Conservation (phyloP, 2,797 vertebrate genomes). For the Buphagus erythrorhynchus region DNA sequence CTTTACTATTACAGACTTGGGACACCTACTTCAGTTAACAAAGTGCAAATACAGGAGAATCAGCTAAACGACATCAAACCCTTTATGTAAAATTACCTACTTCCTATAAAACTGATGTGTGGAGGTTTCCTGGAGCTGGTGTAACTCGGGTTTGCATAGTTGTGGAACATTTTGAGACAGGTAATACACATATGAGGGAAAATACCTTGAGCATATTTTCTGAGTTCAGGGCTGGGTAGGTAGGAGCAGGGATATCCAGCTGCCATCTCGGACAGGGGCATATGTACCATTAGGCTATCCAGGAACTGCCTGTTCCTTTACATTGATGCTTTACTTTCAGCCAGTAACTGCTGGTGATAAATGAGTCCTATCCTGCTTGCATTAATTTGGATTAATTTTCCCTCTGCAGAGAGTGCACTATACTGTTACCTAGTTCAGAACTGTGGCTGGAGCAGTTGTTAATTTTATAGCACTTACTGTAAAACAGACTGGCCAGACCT, state of each 20-base stretch:
- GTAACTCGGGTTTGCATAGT: background rate
- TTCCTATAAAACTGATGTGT: background rate
- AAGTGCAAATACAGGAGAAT: background rate
- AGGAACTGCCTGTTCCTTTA: background rate
- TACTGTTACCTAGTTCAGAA: background rate
- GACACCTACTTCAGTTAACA: background rate
- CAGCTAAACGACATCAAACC: background rate
- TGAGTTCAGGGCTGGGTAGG: background rate
- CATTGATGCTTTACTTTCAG: background rate
- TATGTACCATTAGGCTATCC: background rate
- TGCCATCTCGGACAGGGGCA: background rate
- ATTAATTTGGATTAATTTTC: slow-evolving; percentile 50
- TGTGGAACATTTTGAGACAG: background rate
- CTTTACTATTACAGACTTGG: background rate
- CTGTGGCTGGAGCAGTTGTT: slow-evolving; percentile 5
- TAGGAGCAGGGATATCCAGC: background rate
- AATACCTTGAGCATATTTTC: background rate
- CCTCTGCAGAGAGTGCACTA: background rate
- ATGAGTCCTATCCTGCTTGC: background rate
- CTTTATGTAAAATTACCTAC: background rate
- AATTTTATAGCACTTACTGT: background rate
- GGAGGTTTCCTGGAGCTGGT: background rate
- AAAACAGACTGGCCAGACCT: background rate
- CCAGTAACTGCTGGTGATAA: background rate
- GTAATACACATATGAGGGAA: background rate